Evolutionary conservation across 2,797 vertebrate genomes (phyloP), one percentile per base, ranked within the genome.

Genomic region (Enteromius mattozi): DNA sequence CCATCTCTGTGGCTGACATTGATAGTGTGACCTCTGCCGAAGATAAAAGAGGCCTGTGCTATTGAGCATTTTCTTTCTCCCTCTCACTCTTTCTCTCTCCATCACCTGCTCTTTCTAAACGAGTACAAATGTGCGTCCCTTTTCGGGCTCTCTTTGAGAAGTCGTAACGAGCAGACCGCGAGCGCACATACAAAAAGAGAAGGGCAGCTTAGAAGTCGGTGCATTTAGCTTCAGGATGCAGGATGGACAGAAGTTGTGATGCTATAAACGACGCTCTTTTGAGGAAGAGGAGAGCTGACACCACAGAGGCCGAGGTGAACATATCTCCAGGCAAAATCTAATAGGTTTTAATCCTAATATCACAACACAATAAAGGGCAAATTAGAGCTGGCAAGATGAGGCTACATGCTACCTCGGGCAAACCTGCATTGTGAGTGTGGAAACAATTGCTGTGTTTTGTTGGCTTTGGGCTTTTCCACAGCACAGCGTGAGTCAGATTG

Each of bases 1-100:
- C 94, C 94, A 95, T 95, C 94, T 95, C 93, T 92, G 87, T 90
- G 83, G 88, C 91, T 94, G 94, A 95, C 94, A 95, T 94, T 94
- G 94, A 93, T 87, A 92, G 93, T 91, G 88, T 94, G 94, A 93
- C 94, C 95, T 95, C 95, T 94, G 93, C 93, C 91, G 91, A 93
- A 94, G 93, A 94, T 93, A 92, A 94, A 94, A 94, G 93, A 93
- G 92, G 86, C 78, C 85, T 87, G 80, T 81, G 79, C 83, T 88
- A 86, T 51, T 82, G 85, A 86, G 65, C 78, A 76, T 79, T 82
- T 71, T 66, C 56, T 80, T 65, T 49, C 71, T 88, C 77, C 84
- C 88, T 88, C 90, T 88, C 91, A 88, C 78, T 49, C 54, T 24
- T 89, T 85, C 90, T 91, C 86, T 79, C 91, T 84, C 90, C 91